Base-by-base conservation (phyloP, 1,140 invertebrate genomes). In the Leptoteleia sp. region DNA sequence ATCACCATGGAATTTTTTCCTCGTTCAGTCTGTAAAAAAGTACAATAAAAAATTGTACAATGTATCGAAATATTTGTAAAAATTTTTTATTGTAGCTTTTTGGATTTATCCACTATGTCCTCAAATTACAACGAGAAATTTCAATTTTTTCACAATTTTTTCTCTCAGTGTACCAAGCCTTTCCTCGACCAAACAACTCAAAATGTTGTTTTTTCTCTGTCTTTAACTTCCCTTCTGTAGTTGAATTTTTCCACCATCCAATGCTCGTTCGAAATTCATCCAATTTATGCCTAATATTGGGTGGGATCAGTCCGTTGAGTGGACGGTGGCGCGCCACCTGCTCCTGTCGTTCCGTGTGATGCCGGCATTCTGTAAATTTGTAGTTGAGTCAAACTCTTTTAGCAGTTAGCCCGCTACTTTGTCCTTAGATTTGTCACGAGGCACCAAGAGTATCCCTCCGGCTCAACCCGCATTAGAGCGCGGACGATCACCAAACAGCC, bases 331-430 rank as follows among this genome's bases (percentile, higher is more conserved):
- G 38, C 37, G n/a, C 31, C 73, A 70, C 73, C 64, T 68, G 73
- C 35, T 50, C 38, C 29, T 5, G n/a, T 3, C 35, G 1, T 16
- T 16, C 25, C 13, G 33, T 42, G 45, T 11, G 11, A 27, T 40
- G 40, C 47, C 19, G 35, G 54, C 9, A 15, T 50, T 47, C 71
- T 80, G 76, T 78, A 84, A 84, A 83, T 83, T 83, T 82, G 82
- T 81, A 83, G 83, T 75, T 68, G 77, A 79, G 79, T 79, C 83
- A 80, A 85, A 84, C 77, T 85, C 79, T 84, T 84, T 84, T 81
- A 84, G 75, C 81, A 77, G 82, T 81, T 83, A 72, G 50, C 54
- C 62, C 50, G 45, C 42, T 35, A 27, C 38, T 38, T 48, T 52
- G 54, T 65, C 61, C 47, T 55, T 68, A 54, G 65, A 52, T 71